Conservation (phyloP, 2,888 invertebrate genomes). For the Campoplex capitator region DNA sequence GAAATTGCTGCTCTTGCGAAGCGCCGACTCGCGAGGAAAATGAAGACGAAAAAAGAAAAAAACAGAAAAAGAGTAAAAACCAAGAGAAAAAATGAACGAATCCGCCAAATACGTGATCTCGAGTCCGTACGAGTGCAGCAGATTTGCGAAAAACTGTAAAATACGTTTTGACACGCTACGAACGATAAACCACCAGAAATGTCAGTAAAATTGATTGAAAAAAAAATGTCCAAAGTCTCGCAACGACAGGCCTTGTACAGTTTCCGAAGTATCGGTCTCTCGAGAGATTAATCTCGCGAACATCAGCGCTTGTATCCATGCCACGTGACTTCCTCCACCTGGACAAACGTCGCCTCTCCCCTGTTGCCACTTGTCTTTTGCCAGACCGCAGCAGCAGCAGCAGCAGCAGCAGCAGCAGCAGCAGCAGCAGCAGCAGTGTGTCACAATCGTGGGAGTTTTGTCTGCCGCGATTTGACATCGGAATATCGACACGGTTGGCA, state of each 20-base stretch:
- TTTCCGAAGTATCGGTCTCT: background rate
- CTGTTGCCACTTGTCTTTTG: background rate
- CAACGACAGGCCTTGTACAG: background rate
- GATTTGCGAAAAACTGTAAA: background rate
- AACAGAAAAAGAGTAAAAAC: background rate
- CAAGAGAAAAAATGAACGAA: background rate
- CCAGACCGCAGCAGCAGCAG: background rate
- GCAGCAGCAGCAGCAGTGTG: background rate
- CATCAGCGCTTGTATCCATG: background rate
- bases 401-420: no score
- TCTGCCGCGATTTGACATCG: constrained; percentile 36
- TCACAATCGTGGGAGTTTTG: constrained; percentile 24
- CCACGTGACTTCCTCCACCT: constrained; percentile 1
- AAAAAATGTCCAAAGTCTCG: constrained; percentile 1
- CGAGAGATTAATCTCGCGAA: background rate
- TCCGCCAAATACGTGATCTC: background rate
- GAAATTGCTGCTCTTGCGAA: background rate
- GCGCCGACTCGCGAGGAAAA: constrained; percentile 20
- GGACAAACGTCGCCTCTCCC: background rate
- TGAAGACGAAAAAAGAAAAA: background rate
- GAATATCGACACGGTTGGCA: constrained; percentile 62
- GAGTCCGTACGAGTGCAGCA: constrained; percentile 5
- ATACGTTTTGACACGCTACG: background rate
- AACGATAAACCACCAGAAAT: background rate
- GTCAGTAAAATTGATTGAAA: background rate